Evolutionary conservation across 2,888 invertebrate species (phyloP), one percentile per base, ranked within the genome.

Genomic region (Phortica okadai): DNA sequence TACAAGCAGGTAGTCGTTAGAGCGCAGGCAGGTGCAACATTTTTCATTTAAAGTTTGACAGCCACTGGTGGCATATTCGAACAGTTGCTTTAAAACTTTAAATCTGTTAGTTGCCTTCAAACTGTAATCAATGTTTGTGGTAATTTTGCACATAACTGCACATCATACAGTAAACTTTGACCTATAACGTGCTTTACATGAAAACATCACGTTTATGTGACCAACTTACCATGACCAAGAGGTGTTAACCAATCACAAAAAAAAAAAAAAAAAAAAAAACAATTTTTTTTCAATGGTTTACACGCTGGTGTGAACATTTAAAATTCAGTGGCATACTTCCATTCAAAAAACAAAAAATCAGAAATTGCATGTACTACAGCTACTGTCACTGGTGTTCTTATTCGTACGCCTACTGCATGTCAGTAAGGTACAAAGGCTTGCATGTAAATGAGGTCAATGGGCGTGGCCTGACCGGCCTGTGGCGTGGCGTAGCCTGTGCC

Each of bases 271-370:
- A 56, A 56, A n/a, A 56, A 56, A 56, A 56, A 2, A 21, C 0
- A 0, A 0, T 21, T 21, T 21, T 21, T 21, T 33, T 33, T 33
- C 33, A 33, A 1, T 42, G 16, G 45, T 16, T 42, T 21, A 44
- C 44, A 45, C 16, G n/a, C 14, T 14, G 78, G 59, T 78, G 76
- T 78, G 78, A 79, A 82, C 82, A 85, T 85, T 84, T 84, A 83
- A 85, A 86, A 81, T 74, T 81, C 81, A 78, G 79, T 82, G 84
- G 85, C 86, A 86, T 82, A 84, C 82, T 84, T 82, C 81, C 84
- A 82, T 82, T 85, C 80, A 33, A 33, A 33, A 33, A 33, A 33
- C 80, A 21, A 10, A 62, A 62, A 62, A 62, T 50, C 10, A 11
- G 50, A 2, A 11, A 50, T 14, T 50, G 1, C 50, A 50, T 11